Evolutionary conservation across 2,888 invertebrate genomes (phyloP).

Genomic region (Agonopterix arenella): DNA sequence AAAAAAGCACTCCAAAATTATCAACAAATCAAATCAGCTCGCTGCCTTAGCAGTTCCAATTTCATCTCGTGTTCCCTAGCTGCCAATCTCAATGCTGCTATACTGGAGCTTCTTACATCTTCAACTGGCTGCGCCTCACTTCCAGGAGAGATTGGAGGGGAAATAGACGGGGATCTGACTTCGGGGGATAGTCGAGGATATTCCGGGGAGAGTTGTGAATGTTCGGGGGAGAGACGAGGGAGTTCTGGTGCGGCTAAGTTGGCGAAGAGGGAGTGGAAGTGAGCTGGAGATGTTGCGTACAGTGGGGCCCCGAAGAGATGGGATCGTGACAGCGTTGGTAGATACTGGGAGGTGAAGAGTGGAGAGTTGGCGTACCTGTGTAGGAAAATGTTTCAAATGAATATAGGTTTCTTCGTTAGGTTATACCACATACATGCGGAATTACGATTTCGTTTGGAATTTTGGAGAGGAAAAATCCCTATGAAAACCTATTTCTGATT

Average conservation of each 20-base stretch:
- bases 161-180: constrained; percentile 60
- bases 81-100: constrained; percentile 89
- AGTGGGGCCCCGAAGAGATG: constrained; percentile 60
- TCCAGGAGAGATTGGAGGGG: constrained; percentile 74
- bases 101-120: constrained; percentile 90
- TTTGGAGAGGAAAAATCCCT: too few species aligned
- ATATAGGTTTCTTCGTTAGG: too few species aligned
- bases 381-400: constrained; percentile 9
- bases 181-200: constrained; percentile 30
- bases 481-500: too few species aligned
- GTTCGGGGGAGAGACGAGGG: constrained; percentile 56
- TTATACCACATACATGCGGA: too few species aligned
- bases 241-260: constrained; percentile 80
- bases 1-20: constrained; percentile 1
- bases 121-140: constrained; percentile 67
- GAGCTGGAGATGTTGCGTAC: constrained; percentile 70
- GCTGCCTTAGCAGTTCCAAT: constrained; percentile 87
- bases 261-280: constrained; percentile 91
- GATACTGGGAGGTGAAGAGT: constrained; percentile 59
- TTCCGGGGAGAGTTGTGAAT: constrained; percentile 34
- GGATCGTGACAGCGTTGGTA: constrained; percentile 55
- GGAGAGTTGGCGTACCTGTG: constrained; percentile 67
- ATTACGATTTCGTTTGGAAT: too few species aligned
- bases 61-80: constrained; percentile 93
- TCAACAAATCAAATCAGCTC: constrained; percentile 71